Conservation (phyloP, 2,113 vertebrate species). For the Vidua chalybeata region DNA sequence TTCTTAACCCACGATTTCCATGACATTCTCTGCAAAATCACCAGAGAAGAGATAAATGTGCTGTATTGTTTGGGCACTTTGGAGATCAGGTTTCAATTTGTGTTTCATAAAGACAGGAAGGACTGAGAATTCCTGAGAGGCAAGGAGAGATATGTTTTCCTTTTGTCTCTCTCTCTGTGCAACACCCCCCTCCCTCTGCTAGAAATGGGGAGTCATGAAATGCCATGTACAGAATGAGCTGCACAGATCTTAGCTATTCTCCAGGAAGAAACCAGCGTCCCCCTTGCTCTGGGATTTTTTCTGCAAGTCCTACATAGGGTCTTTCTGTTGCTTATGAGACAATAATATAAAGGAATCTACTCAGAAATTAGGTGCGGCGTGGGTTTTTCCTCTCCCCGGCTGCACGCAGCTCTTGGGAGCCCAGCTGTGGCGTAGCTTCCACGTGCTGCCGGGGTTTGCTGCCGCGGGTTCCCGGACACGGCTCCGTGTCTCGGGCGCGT, state of each 20-base stretch:
- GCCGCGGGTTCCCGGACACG: too few species aligned
- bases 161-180: background rate
- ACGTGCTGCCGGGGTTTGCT: too few species aligned
- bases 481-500: too few species aligned
- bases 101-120: background rate
- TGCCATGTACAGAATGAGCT: background rate
- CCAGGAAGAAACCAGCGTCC: background rate
- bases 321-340: background rate
- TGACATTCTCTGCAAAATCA: background rate
- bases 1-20: background rate
- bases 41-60: background rate
- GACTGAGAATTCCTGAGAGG: background rate
- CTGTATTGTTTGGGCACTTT: background rate
- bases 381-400: too few species aligned
- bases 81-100: background rate
- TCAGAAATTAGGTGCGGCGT: background rate
- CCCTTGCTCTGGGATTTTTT: background rate
- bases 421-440: too few species aligned
- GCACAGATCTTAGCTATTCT: background rate
- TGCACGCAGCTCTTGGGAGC: too few species aligned
- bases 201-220: background rate
- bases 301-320: accelerated
- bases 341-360: background rate
- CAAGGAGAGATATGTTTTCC: too few species aligned
- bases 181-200: accelerated